Base-by-base conservation (phyloP, 2,113 vertebrate species). In the Actenoides hombroni region DNA sequence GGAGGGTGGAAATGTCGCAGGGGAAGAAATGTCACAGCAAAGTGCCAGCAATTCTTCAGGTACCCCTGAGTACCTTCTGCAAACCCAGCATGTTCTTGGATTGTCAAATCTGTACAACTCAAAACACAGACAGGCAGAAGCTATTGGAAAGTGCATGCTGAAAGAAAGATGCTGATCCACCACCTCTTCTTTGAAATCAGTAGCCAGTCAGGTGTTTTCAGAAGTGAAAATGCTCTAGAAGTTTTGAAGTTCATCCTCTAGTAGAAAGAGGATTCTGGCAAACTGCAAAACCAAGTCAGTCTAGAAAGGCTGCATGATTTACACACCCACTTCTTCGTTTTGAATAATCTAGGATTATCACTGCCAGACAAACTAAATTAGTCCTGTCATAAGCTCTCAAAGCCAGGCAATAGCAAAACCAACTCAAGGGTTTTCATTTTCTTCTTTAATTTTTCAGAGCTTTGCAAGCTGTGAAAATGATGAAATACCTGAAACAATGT, bases 321-420 rank as follows among this genome's bases (percentile, higher is more conserved):
- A 85, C 40, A 92, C 89, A 85, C 91, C 90, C 94, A 92, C 94
- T 90, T 80, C 75, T 77, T 73, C 83, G 67, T 80, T 91, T 89
- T 84, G 80, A 93, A 97, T 90, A 90, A 95, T 91, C 83, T 56
- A 84, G 51, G 76, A 70, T 94, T 92, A 65, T 90, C 80, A 68
- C 67, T 91, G 86, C 60, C 78, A 96, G 88, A 90, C 79, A 77
- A 94, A 81, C 90, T 94, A 93, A 95, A 86, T 87, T 90, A 75
- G 75, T 94, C 61, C 88, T 92, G 86, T 97, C 92, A 73, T 91
- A 90, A 87, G 51, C 57, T 95, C 90, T 83, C 74, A 88, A 95
- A 92, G 60, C 33, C 86, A 92, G 63, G 92, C 59, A 93, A 56
- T 33, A 89, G 75, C 37, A 84, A 94, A 96, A 76, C 8, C 48